Conservation (phyloP, 2,113 vertebrate genomes). For the Murina feae region DNA sequence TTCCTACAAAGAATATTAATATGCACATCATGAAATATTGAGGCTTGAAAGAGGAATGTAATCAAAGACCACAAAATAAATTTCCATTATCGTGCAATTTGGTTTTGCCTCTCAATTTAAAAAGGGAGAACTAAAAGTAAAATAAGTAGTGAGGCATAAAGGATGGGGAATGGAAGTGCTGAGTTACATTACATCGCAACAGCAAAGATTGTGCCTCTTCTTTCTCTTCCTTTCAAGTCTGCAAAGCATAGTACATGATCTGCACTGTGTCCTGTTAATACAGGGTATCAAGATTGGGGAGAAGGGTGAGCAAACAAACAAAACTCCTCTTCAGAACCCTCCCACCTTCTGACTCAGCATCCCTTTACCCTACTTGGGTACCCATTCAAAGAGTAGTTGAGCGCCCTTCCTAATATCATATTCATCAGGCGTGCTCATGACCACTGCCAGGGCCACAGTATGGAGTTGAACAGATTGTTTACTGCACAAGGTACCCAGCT, state of each 20-base stretch:
- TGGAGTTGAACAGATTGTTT: neutral
- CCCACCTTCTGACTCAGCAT: neutral
- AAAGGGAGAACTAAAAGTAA: slow-evolving; percentile 46
- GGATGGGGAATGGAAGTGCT: neutral
- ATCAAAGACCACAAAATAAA: slow-evolving; percentile 60
- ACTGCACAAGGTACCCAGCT: neutral
- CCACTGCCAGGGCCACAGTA: neutral
- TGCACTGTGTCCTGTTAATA: neutral
- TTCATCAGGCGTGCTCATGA: neutral
- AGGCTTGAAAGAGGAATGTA: slow-evolving; percentile 17
- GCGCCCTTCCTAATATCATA: neutral
- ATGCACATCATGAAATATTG: slow-evolving; percentile 48
- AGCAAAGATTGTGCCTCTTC: neutral
- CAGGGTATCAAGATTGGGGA: neutral
- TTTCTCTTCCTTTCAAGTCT: neutral
- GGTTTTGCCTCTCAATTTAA: slow-evolving; percentile 59
- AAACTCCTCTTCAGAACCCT: neutral
- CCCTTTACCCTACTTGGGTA: neutral
- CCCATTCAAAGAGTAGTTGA: neutral
- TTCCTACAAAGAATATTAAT: slow-evolving; percentile 54
- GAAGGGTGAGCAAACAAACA: neutral
- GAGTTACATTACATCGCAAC: neutral
- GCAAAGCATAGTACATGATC: neutral
- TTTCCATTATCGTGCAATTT: slow-evolving; percentile 54
- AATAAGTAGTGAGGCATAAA: neutral